Evolutionary conservation across 2,797 vertebrate genomes (phyloP).

Genomic region (Ispidina lecontei): DNA sequence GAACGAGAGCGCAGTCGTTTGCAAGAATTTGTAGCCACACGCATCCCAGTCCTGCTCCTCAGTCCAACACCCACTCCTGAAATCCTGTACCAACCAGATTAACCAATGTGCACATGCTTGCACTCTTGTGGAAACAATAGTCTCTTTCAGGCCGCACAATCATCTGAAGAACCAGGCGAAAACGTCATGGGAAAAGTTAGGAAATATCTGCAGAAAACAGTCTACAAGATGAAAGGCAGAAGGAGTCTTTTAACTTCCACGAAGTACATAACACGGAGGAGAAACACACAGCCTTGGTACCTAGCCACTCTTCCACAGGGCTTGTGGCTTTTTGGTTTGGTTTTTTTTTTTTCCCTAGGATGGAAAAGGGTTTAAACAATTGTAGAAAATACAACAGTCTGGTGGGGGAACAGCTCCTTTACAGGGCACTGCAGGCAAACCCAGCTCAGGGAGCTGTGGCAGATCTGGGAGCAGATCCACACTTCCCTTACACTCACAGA

Average conservation of each 20-base stretch:
- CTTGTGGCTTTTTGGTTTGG: neutral
- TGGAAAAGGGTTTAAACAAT: neutral
- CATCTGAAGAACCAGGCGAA: slow-evolving; percentile 74
- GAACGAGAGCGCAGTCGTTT: neutral
- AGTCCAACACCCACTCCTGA: slow-evolving; percentile 69
- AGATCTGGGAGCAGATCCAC: fast-evolving
- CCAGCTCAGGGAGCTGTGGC: neutral
- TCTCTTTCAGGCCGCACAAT: slow-evolving; percentile 85
- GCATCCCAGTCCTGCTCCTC: slow-evolving; percentile 15
- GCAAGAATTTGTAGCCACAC: neutral
- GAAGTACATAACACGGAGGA: slow-evolving; percentile 38
- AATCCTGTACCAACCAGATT: slow-evolving; percentile 72
- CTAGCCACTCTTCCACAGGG: slow-evolving; percentile 1
- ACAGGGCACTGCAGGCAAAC: neutral
- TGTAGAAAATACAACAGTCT: neutral
- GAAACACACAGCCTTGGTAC: neutral
- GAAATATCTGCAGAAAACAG: slow-evolving; percentile 77
- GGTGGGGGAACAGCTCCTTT: neutral
- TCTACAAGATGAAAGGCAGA: slow-evolving; percentile 73
- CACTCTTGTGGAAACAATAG: slow-evolving; percentile 85
- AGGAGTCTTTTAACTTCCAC: slow-evolving; percentile 58
- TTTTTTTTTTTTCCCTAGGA: neutral
- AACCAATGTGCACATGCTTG: slow-evolving; percentile 59
- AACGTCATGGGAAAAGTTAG: slow-evolving; percentile 82
- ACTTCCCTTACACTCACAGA: fast-evolving